Evolutionary conservation across 2,888 invertebrate genomes (phyloP).

Genomic region (Eustalomyia histrio): DNA sequence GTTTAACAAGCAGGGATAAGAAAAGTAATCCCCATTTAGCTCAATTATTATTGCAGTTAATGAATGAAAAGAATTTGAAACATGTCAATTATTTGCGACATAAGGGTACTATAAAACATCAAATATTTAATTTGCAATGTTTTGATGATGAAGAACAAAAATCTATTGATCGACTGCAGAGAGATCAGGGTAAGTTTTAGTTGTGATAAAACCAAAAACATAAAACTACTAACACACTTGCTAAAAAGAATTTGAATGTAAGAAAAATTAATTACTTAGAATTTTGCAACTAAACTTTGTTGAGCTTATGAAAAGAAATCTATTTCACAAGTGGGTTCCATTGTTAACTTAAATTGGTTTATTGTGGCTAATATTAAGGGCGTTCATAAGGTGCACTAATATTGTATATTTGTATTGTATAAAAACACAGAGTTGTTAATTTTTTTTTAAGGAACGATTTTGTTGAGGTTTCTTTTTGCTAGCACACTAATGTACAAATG

Average conservation of each 20-base stretch:
- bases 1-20: slow-evolving; percentile 60
- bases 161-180: slow-evolving; percentile 65
- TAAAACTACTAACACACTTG: slow-evolving; percentile 49
- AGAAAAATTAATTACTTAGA: background rate
- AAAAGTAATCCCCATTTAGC: slow-evolving; percentile 53
- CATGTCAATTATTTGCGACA: slow-evolving; percentile 79
- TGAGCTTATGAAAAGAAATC: too few relatives aligned
- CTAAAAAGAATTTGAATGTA: slow-evolving; percentile 15
- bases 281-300: background rate
- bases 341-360: too few relatives aligned
- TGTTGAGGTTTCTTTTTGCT: too few relatives aligned
- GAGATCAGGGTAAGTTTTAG: slow-evolving; percentile 31
- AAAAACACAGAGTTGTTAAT: too few relatives aligned
- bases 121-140: slow-evolving; percentile 79
- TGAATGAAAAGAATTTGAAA: slow-evolving; percentile 68
- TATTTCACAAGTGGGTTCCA: too few relatives aligned
- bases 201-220: background rate
- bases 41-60: slow-evolving; percentile 45
- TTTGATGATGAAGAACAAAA: slow-evolving; percentile 72
- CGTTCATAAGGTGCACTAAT: too few relatives aligned
- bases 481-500: too few relatives aligned
- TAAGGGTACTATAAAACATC: slow-evolving; percentile 80
- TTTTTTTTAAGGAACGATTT: too few relatives aligned
- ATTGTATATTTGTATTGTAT: too few relatives aligned
- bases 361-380: too few relatives aligned